Base-by-base conservation (phyloP, 2,113 vertebrate genomes). In the Zingel zingel region DNA sequence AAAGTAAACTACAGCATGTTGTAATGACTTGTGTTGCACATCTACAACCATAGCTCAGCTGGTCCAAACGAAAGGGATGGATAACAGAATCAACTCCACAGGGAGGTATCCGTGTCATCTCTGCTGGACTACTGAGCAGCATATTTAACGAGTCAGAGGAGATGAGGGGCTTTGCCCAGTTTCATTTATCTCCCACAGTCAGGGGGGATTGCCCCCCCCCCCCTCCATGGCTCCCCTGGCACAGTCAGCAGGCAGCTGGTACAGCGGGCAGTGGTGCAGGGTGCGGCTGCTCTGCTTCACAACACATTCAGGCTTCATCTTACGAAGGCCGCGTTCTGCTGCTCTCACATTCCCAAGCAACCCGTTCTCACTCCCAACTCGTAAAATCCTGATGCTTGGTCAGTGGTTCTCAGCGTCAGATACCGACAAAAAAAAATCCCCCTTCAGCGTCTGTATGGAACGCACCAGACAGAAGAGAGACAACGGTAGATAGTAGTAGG, bases 301-400 rank as follows among this genome's bases (percentile, higher is more conserved):
- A 64, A 86, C 66, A 58, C 50, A 69, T 50, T 68, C 82, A 91
- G 83, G 82, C 86, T 63, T 81, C 67, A 50, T 70, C 71, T 89
- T 80, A 89, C 78, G 68, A 72, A 43, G 10, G 39, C 39, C 39
- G 9, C 11, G 39, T 43, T 43, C 39, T 11, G 77, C 64, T 72
- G 75, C 56, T 73, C 77, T 83, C 61, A 75, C 73, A 64, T 93
- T 87, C 59, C 61, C 67, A 66, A 79, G 57, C 8, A 43, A 43
- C 39, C 39, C 10, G 39, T 10, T 43, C 39, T 43, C 39, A 11
- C 10, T 43, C 10, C 39, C 39, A 43, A 43, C 39, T 43, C 39
- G 10, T 43, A 43, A 2, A 43, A 43, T 43, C 10, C 39, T 43
- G 39, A 11, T 2, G 39, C 10, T 43, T 43, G 39, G 39, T 43